These are phyloP conservation scores for Scaptomyza polygonia DNA, from an alignment of 2,888 invertebrate genomes.

Conservation along the genomic window DNA sequence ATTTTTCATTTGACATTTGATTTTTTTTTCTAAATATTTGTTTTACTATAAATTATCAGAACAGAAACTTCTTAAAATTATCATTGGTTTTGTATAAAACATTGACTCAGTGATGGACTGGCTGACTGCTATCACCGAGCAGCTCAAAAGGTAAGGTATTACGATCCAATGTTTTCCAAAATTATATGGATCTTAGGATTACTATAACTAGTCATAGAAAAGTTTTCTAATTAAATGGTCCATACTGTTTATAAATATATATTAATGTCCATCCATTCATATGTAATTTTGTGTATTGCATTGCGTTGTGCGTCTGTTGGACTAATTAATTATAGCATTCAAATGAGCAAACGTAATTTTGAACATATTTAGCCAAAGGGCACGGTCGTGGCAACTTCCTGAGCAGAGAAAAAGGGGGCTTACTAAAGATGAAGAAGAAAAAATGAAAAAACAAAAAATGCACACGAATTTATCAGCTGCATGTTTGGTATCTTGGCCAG, in stretches of 20 bases:
- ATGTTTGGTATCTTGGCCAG: slow-evolving; percentile 34
- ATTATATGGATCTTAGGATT: no score
- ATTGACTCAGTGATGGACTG: no score
- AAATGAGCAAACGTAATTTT: slow-evolving; percentile 49
- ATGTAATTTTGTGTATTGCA: slow-evolving; percentile 5
- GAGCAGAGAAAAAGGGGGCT: neutral
- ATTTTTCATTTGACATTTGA: no score
- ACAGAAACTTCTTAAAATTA: no score
- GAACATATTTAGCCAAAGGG: slow-evolving; percentile 36
- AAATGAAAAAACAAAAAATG: slow-evolving; percentile 17
- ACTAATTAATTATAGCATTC: slow-evolving; percentile 63
- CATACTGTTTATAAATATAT: neutral
- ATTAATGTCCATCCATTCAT: neutral
- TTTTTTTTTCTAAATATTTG: no score
- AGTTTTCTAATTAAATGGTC: neutral
- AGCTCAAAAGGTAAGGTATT: no score
- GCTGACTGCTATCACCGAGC: no score
- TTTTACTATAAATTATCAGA: no score
- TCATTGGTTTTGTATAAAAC: no score
- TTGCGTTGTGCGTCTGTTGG: slow-evolving; percentile 25
- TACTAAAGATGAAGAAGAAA: no score
- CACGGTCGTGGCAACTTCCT: neutral
- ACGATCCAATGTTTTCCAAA: no score
- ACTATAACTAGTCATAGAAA: no score
- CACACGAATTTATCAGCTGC: slow-evolving; percentile 50